Percentiles rank a stretch among this genome's conserved stretches.
phyloP scores from a whole-genome alignment of 2,113 vertebrate species.

The Misgurnus mizolepis region DNA sequence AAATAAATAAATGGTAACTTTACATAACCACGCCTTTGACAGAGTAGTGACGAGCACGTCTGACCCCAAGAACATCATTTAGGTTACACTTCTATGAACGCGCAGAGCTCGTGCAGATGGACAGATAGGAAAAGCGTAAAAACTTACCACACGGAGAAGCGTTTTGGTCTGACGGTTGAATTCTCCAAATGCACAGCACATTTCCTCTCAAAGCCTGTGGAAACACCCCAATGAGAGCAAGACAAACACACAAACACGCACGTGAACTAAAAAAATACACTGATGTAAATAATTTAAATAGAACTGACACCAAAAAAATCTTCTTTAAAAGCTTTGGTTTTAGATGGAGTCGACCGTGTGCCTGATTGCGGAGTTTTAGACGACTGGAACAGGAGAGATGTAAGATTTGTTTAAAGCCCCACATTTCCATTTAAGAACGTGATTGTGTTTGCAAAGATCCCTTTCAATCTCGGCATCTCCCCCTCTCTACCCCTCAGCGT shows the following conservation, averaged over 20 bases:
- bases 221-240: conserved; percentile 63
- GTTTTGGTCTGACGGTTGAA: conserved; percentile 58
- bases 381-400: conserved; percentile 84
- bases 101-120: conserved; percentile 27
- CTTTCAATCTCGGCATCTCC: conserved; percentile 81
- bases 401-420: conserved; percentile 86
- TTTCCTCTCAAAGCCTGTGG: conserved; percentile 64
- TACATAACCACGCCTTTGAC: conserved; percentile 78
- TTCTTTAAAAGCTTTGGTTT: conserved; percentile 62
- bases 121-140: conserved; percentile 55
- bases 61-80: conserved; percentile 69
- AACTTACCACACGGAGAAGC: conserved; percentile 73
- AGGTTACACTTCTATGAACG: conserved; percentile 33
- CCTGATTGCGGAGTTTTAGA: conserved; percentile 82
- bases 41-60: conserved; percentile 78
- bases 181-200: conserved; percentile 58
- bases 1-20: conserved; percentile 71
- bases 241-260: conserved; percentile 70
- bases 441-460: conserved; percentile 90
- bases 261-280: conserved; percentile 63
- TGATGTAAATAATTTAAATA: conserved; percentile 79
- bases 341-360: conserved; percentile 72
- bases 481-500: conserved; percentile 79
- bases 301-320: conserved; percentile 67
- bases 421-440: conserved; percentile 88